These are phyloP conservation scores for Penaeus japonicus DNA, from an alignment of 1,140 invertebrate genomes.

Conservation along the genomic window DNA sequence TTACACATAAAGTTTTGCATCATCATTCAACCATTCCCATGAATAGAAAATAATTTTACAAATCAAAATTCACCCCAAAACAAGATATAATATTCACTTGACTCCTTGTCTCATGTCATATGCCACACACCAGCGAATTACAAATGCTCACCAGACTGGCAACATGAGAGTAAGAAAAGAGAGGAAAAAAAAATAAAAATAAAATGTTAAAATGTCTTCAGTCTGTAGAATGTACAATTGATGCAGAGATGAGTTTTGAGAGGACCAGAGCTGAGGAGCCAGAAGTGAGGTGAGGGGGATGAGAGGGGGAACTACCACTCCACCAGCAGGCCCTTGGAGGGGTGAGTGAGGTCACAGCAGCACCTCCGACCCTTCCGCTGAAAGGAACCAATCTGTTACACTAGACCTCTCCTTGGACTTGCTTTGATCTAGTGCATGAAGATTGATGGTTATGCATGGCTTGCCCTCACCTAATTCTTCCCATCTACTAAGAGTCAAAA, in stretches of 20 bases:
- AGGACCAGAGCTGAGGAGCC: conserved; percentile 19
- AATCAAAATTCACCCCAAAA: no score
- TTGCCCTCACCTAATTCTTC: no score
- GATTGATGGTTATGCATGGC: no score
- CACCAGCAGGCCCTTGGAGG: conserved; percentile 20
- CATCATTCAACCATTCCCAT: no score
- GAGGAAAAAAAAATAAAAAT: background rate
- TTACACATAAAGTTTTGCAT: no score
- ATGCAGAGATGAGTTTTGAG: conserved; percentile 18
- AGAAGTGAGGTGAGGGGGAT: background rate
- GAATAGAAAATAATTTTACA: no score
- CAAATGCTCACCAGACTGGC: background rate
- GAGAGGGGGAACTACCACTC: background rate
- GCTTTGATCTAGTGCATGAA: no score
- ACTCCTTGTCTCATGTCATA: no score
- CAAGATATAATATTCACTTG: no score
- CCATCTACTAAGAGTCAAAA: no score
- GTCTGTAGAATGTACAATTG: background rate
- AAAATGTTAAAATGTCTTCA: conserved; percentile 16
- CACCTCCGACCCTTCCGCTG: conserved; percentile 34
- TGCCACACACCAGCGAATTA: no score
- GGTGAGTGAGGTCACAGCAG: conserved; percentile 32
- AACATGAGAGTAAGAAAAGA: conserved; percentile 11
- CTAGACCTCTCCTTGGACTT: background rate
- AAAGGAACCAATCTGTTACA: conserved; percentile 32